phyloP scores from a whole-genome alignment of 2,888 invertebrate species.

The Petrophora chlorosata region DNA sequence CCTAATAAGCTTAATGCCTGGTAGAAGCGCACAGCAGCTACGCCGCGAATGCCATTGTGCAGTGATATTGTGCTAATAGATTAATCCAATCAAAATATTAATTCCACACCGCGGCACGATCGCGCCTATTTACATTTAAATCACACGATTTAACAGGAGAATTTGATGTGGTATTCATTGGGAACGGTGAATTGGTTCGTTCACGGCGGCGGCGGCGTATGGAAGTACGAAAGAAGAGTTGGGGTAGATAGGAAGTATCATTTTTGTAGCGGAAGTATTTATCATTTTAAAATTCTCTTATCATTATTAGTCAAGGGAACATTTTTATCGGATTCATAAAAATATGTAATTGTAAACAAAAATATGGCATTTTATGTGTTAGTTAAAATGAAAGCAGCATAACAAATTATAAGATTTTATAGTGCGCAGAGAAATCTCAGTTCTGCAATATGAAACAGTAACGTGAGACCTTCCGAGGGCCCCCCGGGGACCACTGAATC shows the following conservation, averaged over 20 bases:
- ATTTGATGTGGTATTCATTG: constrained; percentile 63
- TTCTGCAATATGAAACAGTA: constrained; percentile 49
- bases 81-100: constrained; percentile 82
- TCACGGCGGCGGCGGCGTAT: too few species aligned
- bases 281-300: too few species aligned
- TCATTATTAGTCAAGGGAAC: too few species aligned
- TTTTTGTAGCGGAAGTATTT: too few species aligned
- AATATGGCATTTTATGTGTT: constrained; percentile 3
- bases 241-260: too few species aligned
- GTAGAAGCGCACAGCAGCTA: constrained; percentile 32
- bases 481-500: constrained; percentile 49
- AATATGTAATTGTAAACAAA: constrained; percentile 1
- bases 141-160: constrained; percentile 65
- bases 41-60: constrained; percentile 59
- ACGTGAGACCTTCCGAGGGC: constrained; percentile 47
- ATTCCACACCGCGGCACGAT: constrained; percentile 70
- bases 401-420: too few species aligned
- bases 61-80: constrained; percentile 77
- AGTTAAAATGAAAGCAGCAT: too few species aligned
- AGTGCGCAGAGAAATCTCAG: constrained; percentile 33
- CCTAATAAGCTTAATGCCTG: constrained; percentile 12
- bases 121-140: constrained; percentile 73
- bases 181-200: constrained; percentile 35
- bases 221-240: too few species aligned
- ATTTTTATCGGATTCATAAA: too few species aligned